Evolutionary conservation across 2,113 vertebrate genomes (phyloP).

Genomic region (Agapornis roseicollis): DNA sequence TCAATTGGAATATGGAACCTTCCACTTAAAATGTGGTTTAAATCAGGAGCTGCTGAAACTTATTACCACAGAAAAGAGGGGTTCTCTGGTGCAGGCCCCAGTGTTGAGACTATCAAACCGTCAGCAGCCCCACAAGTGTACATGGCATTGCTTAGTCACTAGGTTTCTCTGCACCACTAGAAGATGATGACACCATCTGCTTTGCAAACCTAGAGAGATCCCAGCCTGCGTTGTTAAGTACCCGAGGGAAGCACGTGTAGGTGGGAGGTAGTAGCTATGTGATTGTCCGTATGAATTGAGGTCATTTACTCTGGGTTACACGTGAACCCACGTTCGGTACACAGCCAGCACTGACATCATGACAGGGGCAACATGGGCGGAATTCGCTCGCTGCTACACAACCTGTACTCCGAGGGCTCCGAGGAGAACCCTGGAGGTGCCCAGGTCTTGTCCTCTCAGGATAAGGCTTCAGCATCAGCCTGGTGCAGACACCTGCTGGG

Average conservation of each 20-base stretch:
- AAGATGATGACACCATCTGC: neutral
- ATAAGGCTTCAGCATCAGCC: neutral
- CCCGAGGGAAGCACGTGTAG: neutral
- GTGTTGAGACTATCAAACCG: neutral
- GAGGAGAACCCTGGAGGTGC: neutral
- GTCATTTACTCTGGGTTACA: neutral
- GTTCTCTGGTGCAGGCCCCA: neutral
- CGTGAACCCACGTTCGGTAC: neutral
- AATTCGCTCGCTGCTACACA: neutral
- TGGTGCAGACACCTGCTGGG: neutral
- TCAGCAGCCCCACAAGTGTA: neutral
- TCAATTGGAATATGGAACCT: neutral
- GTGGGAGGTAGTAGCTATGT: neutral
- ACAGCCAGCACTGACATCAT: neutral
- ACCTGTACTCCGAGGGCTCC: neutral
- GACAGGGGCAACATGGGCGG: neutral
- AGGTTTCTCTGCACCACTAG: neutral
- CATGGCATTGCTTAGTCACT: neutral
- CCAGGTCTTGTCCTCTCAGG: neutral
- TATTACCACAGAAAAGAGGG: neutral
- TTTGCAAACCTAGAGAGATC: neutral
- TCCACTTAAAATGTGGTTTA: conserved; percentile 46
- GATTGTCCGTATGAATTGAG: neutral
- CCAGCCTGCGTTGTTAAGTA: neutral
- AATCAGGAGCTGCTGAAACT: conserved; percentile 52